A percentile compares a stretch with the other conserved stretches of the same genome.
Conservation (phyloP, 2,888 invertebrate species). For the Penaeus monodon region DNA sequence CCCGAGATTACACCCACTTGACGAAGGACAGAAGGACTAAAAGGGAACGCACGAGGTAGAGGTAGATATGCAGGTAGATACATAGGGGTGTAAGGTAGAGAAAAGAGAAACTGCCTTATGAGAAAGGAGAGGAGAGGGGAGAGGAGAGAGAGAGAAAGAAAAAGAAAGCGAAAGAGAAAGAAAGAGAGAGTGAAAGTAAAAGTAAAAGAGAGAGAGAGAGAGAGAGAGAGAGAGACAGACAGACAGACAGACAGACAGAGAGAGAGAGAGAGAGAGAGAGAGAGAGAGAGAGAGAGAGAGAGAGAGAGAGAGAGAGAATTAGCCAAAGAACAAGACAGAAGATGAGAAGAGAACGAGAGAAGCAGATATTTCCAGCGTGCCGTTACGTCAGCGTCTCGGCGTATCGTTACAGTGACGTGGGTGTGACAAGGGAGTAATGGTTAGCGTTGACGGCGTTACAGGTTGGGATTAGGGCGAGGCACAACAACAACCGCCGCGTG, state of each 20-base stretch:
- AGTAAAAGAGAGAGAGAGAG: background rate
- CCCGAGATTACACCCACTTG: too few species aligned
- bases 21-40: too few species aligned
- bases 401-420: background rate
- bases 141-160: constrained; percentile 2
- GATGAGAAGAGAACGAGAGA: constrained; percentile 10
- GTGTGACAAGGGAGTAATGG: constrained; percentile 39
- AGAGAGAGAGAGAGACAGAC: background rate
- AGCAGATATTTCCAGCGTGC: background rate
- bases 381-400: background rate
- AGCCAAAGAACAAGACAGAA: background rate
- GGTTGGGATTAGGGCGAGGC: background rate
- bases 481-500: constrained; percentile 10
- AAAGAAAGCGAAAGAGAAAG: constrained; percentile 10
- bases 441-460: background rate
- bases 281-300: constrained; percentile 15
- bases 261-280: constrained; percentile 1
- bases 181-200: background rate
- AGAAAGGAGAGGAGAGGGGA: too few species aligned
- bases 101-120: too few species aligned
- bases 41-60: too few species aligned
- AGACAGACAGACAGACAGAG: constrained; percentile 4
- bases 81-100: too few species aligned
- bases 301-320: background rate
- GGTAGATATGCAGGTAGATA: too few species aligned